These are phyloP conservation scores for Nomada flava DNA, from an alignment of 2,888 invertebrate genomes.

Conservation along the genomic window DNA sequence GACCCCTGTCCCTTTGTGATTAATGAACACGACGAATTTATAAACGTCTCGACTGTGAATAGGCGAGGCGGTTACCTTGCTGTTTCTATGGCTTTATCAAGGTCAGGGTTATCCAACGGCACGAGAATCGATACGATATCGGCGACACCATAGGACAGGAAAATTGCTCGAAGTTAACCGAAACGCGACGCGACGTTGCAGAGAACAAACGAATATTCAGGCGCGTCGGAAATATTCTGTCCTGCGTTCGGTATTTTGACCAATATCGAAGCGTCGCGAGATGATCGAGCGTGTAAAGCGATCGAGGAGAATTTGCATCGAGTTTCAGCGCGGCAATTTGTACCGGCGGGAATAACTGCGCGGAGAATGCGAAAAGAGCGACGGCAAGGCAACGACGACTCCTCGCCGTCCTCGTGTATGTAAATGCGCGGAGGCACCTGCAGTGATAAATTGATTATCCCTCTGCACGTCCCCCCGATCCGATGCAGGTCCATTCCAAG, in stretches of 20 bases:
- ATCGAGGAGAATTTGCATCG: constrained; percentile 60
- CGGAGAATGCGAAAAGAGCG: constrained; percentile 64
- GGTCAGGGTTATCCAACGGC: background rate
- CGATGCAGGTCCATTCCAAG: constrained; percentile 29
- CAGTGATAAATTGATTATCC: constrained; percentile 83
- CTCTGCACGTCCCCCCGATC: constrained; percentile 47
- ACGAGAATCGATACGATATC: constrained; percentile 1
- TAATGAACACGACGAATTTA: constrained; percentile 69
- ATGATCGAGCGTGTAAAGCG: constrained; percentile 55
- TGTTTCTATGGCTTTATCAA: background rate
- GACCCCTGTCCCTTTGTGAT: constrained; percentile 64
- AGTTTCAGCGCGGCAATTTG: constrained; percentile 68
- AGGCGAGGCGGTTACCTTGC: constrained; percentile 54
- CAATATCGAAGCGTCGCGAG: background rate
- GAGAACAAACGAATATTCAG: constrained; percentile 40
- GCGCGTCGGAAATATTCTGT: constrained; percentile 6
- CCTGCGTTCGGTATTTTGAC: constrained; percentile 18
- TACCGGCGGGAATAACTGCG: constrained; percentile 52
- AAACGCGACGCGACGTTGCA: background rate
- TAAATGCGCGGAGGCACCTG: constrained; percentile 81
- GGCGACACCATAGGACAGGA: background rate
- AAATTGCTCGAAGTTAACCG: background rate
- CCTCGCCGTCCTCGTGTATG: constrained; percentile 79
- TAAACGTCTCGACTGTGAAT: constrained; percentile 40
- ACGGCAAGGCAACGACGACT: constrained; percentile 60